phyloP scores from a whole-genome alignment of 2,797 vertebrate species.

The Ptychadena robeensis region DNA sequence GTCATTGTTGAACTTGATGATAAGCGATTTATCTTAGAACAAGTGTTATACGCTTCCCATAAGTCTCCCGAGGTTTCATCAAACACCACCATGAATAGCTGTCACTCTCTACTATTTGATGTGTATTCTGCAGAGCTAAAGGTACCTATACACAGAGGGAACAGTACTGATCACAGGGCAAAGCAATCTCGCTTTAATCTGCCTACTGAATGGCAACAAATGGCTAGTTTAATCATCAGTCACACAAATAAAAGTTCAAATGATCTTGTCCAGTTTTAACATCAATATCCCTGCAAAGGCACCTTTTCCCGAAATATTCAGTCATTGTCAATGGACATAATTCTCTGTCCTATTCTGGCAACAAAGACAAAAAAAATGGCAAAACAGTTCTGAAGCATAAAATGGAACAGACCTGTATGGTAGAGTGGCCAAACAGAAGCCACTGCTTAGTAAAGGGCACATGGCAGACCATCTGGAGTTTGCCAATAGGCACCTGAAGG shows the following conservation, averaged over 20 bases:
- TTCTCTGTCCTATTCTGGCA: too few relatives aligned
- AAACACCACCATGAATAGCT: background rate
- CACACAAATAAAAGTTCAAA: background rate
- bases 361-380: too few relatives aligned
- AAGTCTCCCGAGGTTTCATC: background rate
- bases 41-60: background rate
- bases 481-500: too few relatives aligned
- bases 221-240: background rate
- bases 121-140: background rate
- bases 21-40: conserved; percentile 31
- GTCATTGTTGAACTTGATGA: conserved; percentile 12
- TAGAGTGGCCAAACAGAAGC: too few relatives aligned
- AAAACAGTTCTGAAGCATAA: too few relatives aligned
- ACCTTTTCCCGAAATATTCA: too few relatives aligned
- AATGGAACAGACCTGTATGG: too few relatives aligned
- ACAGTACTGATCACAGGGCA: background rate
- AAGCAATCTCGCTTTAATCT: too few relatives aligned
- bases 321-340: too few relatives aligned
- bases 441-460: too few relatives aligned
- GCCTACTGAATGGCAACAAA: too few relatives aligned
- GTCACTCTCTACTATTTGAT: background rate
- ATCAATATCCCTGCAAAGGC: background rate
- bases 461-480: too few relatives aligned
- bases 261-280: background rate
- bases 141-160: background rate